Conservation (phyloP, 2,888 invertebrate species). For the Pollenia labialis region DNA sequence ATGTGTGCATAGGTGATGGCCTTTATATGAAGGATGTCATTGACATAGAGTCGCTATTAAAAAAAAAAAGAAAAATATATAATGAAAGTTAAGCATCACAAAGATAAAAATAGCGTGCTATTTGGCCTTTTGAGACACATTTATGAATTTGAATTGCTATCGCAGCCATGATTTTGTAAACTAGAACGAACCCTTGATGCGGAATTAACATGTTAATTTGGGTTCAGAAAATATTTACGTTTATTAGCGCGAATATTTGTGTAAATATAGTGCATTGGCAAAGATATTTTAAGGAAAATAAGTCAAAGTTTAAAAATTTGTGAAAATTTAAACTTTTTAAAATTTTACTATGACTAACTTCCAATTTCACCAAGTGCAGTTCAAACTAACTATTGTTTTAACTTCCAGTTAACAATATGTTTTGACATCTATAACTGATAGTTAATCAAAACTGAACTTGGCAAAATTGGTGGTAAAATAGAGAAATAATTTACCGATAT, state of each 20-base stretch:
- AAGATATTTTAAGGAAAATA: neutral
- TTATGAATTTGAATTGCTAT: constrained; percentile 7
- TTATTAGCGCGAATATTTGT: neutral
- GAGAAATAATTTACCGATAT: too few species aligned
- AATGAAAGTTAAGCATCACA: constrained; percentile 6
- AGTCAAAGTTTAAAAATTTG: neutral
- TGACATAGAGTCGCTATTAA: constrained; percentile 33
- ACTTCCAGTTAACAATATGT: too few species aligned
- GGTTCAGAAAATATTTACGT: neutral
- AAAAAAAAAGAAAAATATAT: neutral
- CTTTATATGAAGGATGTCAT: constrained; percentile 35
- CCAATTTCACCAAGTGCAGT: too few species aligned
- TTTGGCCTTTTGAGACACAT: constrained; percentile 30
- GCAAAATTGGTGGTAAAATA: too few species aligned
- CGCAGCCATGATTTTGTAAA: neutral
- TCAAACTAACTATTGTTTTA: too few species aligned
- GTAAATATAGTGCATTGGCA: neutral
- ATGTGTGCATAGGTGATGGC: neutral
- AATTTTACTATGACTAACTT: too few species aligned
- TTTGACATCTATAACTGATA: too few species aligned
- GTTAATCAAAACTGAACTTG: too few species aligned
- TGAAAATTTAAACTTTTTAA: too few species aligned
- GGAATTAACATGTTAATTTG: constrained; percentile 15
- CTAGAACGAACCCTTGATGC: neutral
- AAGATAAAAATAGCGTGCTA: constrained; percentile 1